A percentile compares a stretch with the other conserved stretches of the same genome.
These are phyloP conservation scores for Conomelus anceps DNA, from an alignment of 2,888 invertebrate species.

Conservation along the genomic window DNA sequence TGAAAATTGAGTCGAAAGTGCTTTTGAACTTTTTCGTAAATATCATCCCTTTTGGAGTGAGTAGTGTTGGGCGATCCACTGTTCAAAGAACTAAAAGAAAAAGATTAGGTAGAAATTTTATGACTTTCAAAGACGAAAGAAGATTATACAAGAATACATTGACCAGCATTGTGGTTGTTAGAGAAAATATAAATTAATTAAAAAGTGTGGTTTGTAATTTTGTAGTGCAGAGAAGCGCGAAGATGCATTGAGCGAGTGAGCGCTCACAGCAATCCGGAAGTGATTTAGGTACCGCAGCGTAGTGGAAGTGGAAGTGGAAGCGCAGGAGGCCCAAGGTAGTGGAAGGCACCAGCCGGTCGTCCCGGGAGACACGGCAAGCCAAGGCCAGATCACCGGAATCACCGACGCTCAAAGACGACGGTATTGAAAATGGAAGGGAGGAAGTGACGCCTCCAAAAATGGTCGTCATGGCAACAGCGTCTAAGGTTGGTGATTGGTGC, in stretches of 20 bases:
- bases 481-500: neutral
- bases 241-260: neutral
- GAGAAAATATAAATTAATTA: too few species aligned
- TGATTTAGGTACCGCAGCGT: neutral
- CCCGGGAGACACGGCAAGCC: conserved; percentile 2
- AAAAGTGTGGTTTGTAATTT: too few species aligned
- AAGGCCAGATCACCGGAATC: neutral
- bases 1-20: too few species aligned
- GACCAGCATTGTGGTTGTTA: too few species aligned
- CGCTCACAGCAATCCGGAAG: neutral
- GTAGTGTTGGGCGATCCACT: too few species aligned
- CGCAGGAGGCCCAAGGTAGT: neutral
- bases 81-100: too few species aligned
- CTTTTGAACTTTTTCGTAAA: too few species aligned
- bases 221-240: neutral
- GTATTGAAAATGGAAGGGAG: neutral
- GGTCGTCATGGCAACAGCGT: neutral
- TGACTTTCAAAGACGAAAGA: too few species aligned
- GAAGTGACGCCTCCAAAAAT: neutral
- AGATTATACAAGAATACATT: too few species aligned
- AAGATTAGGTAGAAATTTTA: too few species aligned
- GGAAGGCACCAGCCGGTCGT: neutral
- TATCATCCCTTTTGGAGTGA: too few species aligned
- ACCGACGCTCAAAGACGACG: neutral
- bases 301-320: neutral